Percentiles rank a stretch among this genome's conserved stretches.
Conservation (phyloP, 2,113 vertebrate species). For the Rhinopomastus cyanomelas region DNA sequence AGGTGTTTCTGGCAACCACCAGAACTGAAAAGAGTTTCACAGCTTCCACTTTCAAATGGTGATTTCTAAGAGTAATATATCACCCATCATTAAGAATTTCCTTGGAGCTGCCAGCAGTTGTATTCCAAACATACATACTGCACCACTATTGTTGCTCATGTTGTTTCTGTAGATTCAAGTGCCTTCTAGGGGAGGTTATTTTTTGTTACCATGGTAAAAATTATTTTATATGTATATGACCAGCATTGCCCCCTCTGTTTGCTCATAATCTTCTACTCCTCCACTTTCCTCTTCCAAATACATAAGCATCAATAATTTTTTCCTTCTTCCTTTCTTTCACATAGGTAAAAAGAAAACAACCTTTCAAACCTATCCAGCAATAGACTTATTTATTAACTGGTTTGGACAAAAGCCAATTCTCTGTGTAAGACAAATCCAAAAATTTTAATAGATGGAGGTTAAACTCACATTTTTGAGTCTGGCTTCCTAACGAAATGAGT, state of each 20-base stretch:
- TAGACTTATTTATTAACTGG: conserved; percentile 12
- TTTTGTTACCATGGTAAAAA: conserved; percentile 58
- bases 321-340: conserved; percentile 5
- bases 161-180: conserved; percentile 3
- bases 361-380: not conserved
- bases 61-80: conserved; percentile 8
- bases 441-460: not conserved
- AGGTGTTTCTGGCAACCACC: not conserved
- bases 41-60: conserved; percentile 11
- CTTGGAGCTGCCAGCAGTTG: not conserved
- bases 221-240: conserved; percentile 34
- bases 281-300: conserved; percentile 23
- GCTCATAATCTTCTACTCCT: conserved; percentile 31
- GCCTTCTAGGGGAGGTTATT: conserved; percentile 9
- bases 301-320: not conserved
- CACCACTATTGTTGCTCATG: not conserved
- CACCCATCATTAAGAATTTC: not conserved
- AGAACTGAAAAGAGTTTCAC: conserved; percentile 7
- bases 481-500: conserved; percentile 31
- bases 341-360: not conserved
- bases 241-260: conserved; percentile 34
- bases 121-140: not conserved
- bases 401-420: not conserved
- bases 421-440: not conserved
- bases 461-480: not conserved